phyloP scores from a whole-genome alignment of 2,113 vertebrate species.

The Quiscalus mexicanus region DNA sequence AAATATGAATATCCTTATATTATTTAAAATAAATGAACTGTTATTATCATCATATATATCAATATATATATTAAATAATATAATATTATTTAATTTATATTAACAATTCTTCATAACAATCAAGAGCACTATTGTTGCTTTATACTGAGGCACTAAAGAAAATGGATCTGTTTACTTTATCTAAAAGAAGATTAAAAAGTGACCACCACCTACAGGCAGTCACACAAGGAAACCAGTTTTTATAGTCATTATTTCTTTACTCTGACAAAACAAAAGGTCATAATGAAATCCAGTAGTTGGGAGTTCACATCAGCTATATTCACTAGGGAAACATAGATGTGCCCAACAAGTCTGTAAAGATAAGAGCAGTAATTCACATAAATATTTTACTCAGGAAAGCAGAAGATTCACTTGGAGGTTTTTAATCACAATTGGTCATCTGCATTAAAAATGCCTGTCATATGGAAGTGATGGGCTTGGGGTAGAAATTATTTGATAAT shows the following conservation, averaged over 20 bases:
- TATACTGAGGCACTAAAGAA: neutral
- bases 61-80: too few species aligned
- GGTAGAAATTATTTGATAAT: neutral
- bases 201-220: neutral
- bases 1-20: too few species aligned
- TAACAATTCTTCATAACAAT: neutral
- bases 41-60: too few species aligned
- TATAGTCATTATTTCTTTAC: neutral
- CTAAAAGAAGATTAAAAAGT: neutral
- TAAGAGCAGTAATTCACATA: neutral
- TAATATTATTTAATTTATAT: neutral
- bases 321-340: neutral
- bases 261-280: neutral
- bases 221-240: neutral
- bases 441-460: neutral
- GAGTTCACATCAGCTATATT: neutral
- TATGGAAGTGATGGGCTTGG: neutral
- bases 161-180: neutral
- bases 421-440: neutral
- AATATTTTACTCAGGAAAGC: neutral
- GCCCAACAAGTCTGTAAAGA: neutral
- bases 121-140: neutral
- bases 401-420: neutral
- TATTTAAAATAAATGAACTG: too few species aligned
- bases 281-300: neutral